Percentiles rank a stretch among this genome's conserved stretches.
phyloP scores from a whole-genome alignment of 2,797 vertebrate genomes.

The Hippopotamyrus pictus region DNA sequence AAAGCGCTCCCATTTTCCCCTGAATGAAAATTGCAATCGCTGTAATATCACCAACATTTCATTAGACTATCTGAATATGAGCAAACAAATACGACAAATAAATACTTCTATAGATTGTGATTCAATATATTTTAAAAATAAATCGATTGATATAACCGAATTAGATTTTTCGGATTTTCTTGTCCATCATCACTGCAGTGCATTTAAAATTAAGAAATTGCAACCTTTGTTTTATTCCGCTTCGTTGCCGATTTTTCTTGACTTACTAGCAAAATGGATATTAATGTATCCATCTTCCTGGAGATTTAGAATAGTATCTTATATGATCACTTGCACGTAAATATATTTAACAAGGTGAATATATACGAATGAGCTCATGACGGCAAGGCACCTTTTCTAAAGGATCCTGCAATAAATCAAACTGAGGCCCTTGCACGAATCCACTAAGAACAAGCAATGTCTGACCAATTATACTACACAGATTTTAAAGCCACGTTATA shows the following conservation, averaged over 20 bases:
- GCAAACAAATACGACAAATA: neutral
- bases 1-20: conserved; percentile 42
- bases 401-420: conserved; percentile 37
- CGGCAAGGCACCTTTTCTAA: conserved; percentile 28
- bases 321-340: neutral
- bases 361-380: conserved; percentile 20
- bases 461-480: conserved; percentile 41
- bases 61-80: neutral
- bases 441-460: conserved; percentile 32
- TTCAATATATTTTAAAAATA: neutral
- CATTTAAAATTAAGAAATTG: neutral
- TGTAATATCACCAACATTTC: conserved; percentile 18
- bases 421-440: conserved; percentile 37
- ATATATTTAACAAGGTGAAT: conserved; percentile 15
- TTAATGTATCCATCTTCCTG: neutral
- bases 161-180: neutral
- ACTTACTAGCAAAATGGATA: neutral
- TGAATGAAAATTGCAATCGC: conserved; percentile 46
- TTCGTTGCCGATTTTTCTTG: conserved; percentile 7
- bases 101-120: neutral
- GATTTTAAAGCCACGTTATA: conserved; percentile 25
- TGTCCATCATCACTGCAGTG: neutral
- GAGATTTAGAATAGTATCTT: neutral
- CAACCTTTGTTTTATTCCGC: neutral
- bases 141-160: neutral